phyloP scores from a whole-genome alignment of 2,797 vertebrate species.

The Pangasius krempfi region DNA sequence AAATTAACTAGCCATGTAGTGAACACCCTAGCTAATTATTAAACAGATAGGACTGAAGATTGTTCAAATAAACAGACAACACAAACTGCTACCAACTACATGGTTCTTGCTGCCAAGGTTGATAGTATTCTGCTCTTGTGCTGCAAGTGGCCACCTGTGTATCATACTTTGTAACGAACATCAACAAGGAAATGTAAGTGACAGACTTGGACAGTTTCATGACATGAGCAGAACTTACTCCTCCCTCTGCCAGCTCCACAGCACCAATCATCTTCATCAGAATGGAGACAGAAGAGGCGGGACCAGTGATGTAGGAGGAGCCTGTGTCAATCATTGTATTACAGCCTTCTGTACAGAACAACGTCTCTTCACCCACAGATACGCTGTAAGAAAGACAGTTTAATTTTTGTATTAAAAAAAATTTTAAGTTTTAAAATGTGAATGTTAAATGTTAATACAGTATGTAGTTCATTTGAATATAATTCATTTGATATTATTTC shows the following conservation, averaged over 20 bases:
- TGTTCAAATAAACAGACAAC: background rate
- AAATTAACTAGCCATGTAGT: background rate
- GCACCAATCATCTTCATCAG: constrained; percentile 89
- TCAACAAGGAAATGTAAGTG: background rate
- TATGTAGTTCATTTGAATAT: background rate
- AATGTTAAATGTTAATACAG: background rate
- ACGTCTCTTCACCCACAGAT: constrained; percentile 79
- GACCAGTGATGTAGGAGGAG: constrained; percentile 91
- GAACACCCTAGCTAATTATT: background rate
- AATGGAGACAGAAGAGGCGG: constrained; percentile 81
- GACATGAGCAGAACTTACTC: constrained; percentile 69
- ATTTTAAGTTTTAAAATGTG: background rate
- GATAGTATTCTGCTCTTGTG: background rate
- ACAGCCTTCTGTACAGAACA: constrained; percentile 89
- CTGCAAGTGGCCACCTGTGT: background rate
- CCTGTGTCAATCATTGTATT: constrained; percentile 89
- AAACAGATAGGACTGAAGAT: background rate
- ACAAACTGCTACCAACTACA: background rate
- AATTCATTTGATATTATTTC: background rate
- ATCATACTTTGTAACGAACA: background rate
- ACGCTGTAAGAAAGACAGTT: constrained; percentile 73
- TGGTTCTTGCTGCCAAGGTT: background rate
- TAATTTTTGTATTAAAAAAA: background rate
- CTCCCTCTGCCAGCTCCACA: constrained; percentile 77
- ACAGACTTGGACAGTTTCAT: background rate